These are phyloP conservation scores for Phocoena sinus DNA, from an alignment of 2,113 vertebrate species.

Conservation along the genomic window DNA sequence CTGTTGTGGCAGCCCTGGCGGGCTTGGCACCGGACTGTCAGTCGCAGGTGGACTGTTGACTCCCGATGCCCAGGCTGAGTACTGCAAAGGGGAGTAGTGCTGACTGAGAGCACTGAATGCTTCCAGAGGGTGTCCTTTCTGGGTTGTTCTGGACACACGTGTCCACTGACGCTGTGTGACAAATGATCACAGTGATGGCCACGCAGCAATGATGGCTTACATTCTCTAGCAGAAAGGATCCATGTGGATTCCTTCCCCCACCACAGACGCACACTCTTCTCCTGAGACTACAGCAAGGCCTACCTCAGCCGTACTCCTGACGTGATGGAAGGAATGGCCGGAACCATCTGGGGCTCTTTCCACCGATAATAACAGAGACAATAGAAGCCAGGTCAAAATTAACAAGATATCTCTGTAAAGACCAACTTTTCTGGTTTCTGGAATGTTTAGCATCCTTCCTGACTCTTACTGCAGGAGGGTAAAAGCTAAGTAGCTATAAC, in stretches of 20 bases:
- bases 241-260: fast-evolving
- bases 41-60: not conserved
- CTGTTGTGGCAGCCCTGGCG: not conserved
- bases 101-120: not conserved
- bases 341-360: not conserved
- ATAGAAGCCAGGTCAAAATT: not conserved
- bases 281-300: not conserved
- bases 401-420: not conserved
- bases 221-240: not conserved
- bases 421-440: not conserved
- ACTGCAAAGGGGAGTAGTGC: not conserved
- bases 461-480: fast-evolving
- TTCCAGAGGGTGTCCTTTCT: fast-evolving
- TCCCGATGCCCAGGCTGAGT: not conserved
- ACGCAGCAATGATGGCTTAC: fast-evolving
- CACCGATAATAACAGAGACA: fast-evolving
- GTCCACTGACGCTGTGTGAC: not conserved
- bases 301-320: not conserved
- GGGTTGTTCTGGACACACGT: fast-evolving
- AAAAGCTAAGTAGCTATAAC: not conserved
- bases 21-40: not conserved
- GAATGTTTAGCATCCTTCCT: not conserved
- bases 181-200: fast-evolving
- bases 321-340: not conserved
- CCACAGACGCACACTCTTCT: fast-evolving